Conservation (phyloP, 2,888 invertebrate species). For the Amaurobius ferox region DNA sequence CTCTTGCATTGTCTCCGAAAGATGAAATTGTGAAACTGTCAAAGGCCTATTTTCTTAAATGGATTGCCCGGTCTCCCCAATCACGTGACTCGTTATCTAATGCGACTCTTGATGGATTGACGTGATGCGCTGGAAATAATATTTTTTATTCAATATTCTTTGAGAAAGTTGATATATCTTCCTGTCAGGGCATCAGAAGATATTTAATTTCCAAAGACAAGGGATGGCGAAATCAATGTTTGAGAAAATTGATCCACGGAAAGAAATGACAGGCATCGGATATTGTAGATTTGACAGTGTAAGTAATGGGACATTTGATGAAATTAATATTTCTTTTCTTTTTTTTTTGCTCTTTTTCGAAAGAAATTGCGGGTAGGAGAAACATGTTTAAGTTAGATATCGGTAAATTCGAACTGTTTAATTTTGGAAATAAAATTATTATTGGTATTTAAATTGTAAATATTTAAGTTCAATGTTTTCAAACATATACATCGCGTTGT, state of each 20-base stretch:
- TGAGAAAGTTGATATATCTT: neutral
- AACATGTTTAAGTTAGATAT: too few species aligned
- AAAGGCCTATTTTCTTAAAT: slow-evolving; percentile 5
- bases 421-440: too few species aligned
- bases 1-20: too few species aligned
- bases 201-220: neutral
- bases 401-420: too few species aligned
- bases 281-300: neutral
- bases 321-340: neutral
- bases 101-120: neutral
- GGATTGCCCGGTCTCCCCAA: neutral
- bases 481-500: too few species aligned
- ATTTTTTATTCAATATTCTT: neutral
- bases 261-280: neutral
- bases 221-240: neutral
- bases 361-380: too few species aligned
- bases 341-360: neutral
- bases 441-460: too few species aligned
- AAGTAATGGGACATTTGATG: neutral
- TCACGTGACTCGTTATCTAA: slow-evolving; percentile 8
- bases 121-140: neutral
- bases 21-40: slow-evolving; percentile 1
- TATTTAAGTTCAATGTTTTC: too few species aligned
- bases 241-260: neutral
- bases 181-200: neutral